Conservation (phyloP, 2,888 invertebrate species). For the Marasmarcha lunaedactyla region DNA sequence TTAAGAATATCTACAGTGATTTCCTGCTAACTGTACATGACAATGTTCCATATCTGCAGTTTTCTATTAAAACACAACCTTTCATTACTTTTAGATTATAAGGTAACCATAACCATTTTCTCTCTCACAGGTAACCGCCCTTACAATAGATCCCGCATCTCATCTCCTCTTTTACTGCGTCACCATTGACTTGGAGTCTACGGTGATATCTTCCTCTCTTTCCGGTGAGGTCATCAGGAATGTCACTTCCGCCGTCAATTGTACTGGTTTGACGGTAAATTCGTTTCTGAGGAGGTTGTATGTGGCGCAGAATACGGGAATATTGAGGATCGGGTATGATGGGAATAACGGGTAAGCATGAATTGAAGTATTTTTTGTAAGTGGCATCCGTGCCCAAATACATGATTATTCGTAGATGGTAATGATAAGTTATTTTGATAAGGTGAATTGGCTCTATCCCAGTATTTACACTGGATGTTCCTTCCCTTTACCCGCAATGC, state of each 20-base stretch:
- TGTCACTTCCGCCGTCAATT: constrained; percentile 34
- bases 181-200: constrained; percentile 45
- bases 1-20: too few relatives aligned
- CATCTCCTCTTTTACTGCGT: constrained; percentile 72
- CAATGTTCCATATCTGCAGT: too few relatives aligned
- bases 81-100: too few relatives aligned
- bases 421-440: too few relatives aligned
- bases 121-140: constrained; percentile 60
- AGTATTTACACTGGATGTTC: too few relatives aligned
- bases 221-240: constrained; percentile 59
- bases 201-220: constrained; percentile 63
- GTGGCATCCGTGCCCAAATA: not conserved
- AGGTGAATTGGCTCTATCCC: too few relatives aligned
- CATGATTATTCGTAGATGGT: not conserved
- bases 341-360: constrained; percentile 37
- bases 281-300: constrained; percentile 73
- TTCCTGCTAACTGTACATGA: too few relatives aligned
- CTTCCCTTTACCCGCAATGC: too few relatives aligned
- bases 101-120: too few relatives aligned
- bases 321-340: constrained; percentile 42
- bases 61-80: too few relatives aligned
- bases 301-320: constrained; percentile 72
- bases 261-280: constrained; percentile 61
- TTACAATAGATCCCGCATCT: constrained; percentile 74
- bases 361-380: not conserved